These are phyloP conservation scores for Phoeniculus purpureus DNA, from an alignment of 2,797 vertebrate species.

Conservation along the genomic window DNA sequence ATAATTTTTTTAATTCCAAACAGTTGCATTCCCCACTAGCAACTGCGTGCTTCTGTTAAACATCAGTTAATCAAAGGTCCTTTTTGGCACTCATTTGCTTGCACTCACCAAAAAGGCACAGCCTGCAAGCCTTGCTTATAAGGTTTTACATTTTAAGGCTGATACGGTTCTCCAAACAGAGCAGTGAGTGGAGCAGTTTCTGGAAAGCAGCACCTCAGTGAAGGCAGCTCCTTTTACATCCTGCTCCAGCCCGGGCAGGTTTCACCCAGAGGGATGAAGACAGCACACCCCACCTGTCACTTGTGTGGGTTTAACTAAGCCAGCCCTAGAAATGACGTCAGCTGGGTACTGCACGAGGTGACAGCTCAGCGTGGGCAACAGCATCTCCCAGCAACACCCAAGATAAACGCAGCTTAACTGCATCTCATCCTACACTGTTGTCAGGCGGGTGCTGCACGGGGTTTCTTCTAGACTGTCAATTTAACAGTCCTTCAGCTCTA, in stretches of 20 bases:
- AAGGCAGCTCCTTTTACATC: neutral
- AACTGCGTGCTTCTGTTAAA: neutral
- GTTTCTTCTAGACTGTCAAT: neutral
- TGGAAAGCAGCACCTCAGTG: neutral
- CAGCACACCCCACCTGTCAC: neutral
- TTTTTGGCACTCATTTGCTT: neutral
- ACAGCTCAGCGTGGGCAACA: neutral
- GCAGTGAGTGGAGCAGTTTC: neutral
- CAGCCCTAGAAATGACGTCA: neutral
- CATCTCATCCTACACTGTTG: neutral
- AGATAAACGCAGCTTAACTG: neutral
- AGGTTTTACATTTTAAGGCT: neutral
- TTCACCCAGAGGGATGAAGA: neutral
- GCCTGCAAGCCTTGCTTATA: neutral
- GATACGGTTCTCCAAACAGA: neutral
- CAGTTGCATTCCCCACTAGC: neutral
- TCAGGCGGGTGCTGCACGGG: accelerated
- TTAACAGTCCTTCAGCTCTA: neutral
- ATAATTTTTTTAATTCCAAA: neutral
- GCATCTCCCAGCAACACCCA: neutral
- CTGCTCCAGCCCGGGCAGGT: neutral
- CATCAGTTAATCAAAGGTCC: neutral
- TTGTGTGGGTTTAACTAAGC: neutral
- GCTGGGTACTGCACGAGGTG: accelerated
- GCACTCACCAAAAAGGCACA: neutral